Percentiles rank a stretch among this genome's conserved stretches.
These are phyloP conservation scores for Cabera pusaria DNA, from an alignment of 2,888 invertebrate genomes.

Conservation along the genomic window DNA sequence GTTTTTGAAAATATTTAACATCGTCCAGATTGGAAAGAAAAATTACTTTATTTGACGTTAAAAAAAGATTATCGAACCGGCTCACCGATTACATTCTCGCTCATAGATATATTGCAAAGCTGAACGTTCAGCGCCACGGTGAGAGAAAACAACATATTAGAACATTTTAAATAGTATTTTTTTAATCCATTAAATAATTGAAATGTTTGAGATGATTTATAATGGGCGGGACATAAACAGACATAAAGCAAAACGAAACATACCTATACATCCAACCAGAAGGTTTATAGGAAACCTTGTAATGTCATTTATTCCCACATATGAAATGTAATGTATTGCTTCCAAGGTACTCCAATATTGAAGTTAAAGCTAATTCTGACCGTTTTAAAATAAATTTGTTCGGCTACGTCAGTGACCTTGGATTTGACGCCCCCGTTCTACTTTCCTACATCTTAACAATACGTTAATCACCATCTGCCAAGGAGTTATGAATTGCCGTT, in stretches of 20 bases:
- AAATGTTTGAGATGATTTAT: too few species aligned
- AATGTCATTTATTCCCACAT: slow-evolving; percentile 33
- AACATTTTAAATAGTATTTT: not conserved
- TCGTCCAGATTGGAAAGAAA: slow-evolving; percentile 13
- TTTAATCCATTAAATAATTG: too few species aligned
- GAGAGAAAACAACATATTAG: slow-evolving; percentile 6
- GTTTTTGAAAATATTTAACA: not conserved
- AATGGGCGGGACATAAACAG: slow-evolving; percentile 16
- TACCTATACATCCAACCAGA: slow-evolving; percentile 9
- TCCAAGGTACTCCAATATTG: slow-evolving; percentile 52
- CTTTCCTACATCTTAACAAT: slow-evolving; percentile 76
- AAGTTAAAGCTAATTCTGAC: slow-evolving; percentile 51
- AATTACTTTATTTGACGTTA: slow-evolving; percentile 11
- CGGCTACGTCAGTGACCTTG: slow-evolving; percentile 68
- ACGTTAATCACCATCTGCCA: slow-evolving; percentile 66
- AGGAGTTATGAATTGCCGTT: slow-evolving; percentile 39
- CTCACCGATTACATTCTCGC: slow-evolving; percentile 17
- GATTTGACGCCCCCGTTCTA: slow-evolving; percentile 75
- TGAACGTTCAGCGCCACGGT: slow-evolving; percentile 11
- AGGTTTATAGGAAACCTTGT: slow-evolving; percentile 27
- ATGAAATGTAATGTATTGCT: slow-evolving; percentile 44
- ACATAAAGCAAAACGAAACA: slow-evolving; percentile 1
- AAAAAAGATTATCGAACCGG: slow-evolving; percentile 22
- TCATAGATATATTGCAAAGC: slow-evolving; percentile 18
- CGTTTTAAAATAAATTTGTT: slow-evolving; percentile 65